These are phyloP conservation scores for Empidonax traillii DNA, from an alignment of 2,113 vertebrate genomes.

Conservation along the genomic window DNA sequence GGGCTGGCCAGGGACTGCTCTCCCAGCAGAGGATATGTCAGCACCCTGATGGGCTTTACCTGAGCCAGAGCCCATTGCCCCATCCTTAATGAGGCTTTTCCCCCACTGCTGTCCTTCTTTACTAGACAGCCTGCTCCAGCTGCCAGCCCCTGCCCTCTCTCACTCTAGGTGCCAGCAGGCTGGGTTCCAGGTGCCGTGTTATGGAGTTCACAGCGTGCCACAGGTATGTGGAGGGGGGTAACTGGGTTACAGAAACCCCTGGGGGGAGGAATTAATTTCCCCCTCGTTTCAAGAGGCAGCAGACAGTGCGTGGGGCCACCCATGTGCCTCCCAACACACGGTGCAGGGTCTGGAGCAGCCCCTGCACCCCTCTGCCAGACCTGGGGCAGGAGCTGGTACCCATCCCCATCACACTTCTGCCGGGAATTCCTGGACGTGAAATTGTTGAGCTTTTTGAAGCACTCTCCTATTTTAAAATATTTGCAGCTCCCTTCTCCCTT, in stretches of 20 bases:
- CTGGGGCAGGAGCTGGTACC: neutral
- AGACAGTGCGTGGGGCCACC: neutral
- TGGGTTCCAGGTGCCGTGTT: fast-evolving
- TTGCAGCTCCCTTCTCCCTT: neutral
- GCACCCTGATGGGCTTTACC: neutral
- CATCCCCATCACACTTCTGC: neutral
- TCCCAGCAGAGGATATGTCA: neutral
- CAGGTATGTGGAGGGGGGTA: neutral
- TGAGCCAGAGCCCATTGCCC: neutral
- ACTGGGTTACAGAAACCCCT: neutral
- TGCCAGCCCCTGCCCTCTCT: neutral
- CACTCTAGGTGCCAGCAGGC: neutral
- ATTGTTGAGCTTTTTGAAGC: neutral
- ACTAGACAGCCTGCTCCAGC: neutral
- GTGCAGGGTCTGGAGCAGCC: neutral
- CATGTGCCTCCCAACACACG: neutral
- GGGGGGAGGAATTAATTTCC: neutral
- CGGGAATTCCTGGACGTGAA: neutral
- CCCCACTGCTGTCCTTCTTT: neutral
- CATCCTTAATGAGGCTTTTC: neutral
- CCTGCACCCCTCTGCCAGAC: neutral
- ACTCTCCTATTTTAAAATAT: neutral
- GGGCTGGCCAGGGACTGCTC: neutral
- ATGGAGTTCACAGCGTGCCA: neutral
- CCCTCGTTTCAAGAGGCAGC: neutral